Conservation (phyloP, 2,113 vertebrate species). For the Coturnix japonica region DNA sequence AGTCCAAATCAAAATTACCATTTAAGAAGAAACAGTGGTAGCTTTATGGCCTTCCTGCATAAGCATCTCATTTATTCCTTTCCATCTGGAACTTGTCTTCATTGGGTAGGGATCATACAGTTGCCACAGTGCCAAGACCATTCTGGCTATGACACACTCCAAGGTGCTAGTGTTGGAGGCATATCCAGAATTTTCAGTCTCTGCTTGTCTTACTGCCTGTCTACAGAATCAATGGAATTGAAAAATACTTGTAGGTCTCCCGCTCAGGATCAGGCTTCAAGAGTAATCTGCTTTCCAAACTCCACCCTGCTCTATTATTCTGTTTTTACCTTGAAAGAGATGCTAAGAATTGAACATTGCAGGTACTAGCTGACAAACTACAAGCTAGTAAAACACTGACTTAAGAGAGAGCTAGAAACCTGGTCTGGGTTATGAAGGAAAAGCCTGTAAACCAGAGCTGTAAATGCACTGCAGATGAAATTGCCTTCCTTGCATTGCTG, state of each 20-base stretch:
- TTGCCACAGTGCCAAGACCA: not conserved
- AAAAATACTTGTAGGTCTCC: not conserved
- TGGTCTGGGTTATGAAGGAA: conserved; percentile 8
- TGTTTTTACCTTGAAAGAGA: not conserved
- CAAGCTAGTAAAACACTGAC: conserved; percentile 32
- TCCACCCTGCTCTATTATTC: not conserved
- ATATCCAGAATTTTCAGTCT: not conserved
- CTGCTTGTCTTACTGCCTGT: not conserved
- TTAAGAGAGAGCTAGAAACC: conserved; percentile 18
- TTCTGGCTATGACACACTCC: not conserved
- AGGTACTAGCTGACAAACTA: not conserved
- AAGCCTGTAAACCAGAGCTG: conserved; percentile 1
- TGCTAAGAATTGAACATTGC: not conserved
- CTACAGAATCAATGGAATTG: not conserved
- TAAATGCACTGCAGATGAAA: conserved; percentile 45
- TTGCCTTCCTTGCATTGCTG: conserved; percentile 23
- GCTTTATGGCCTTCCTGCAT: not conserved
- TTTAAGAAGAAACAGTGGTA: conserved; percentile 7
- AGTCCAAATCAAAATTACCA: conserved; percentile 25
- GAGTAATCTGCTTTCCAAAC: not conserved
- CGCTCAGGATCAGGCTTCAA: not conserved
- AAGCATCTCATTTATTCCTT: conserved; percentile 6
- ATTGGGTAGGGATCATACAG: not conserved
- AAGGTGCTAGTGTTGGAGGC: not conserved
- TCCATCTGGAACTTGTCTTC: not conserved